phyloP scores from a whole-genome alignment of 2,888 invertebrate genomes.

The Mayetiola destructor region DNA sequence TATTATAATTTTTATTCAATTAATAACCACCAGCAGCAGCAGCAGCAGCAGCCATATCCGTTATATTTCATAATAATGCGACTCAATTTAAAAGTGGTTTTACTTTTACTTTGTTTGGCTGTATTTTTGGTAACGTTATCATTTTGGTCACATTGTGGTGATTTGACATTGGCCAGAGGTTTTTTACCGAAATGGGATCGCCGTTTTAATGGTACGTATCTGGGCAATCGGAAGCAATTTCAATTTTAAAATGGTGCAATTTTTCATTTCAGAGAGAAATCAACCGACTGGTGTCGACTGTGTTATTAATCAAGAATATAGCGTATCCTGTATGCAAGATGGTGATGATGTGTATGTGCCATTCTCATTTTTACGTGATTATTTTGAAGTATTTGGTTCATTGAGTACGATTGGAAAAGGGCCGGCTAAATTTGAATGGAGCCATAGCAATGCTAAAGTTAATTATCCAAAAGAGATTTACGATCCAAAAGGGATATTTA shows the following conservation, averaged over 20 bases:
- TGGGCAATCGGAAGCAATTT: slow-evolving; percentile 75
- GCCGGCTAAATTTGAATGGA: slow-evolving; percentile 78
- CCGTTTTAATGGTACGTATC: slow-evolving; percentile 14
- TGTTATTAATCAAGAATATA: slow-evolving; percentile 75
- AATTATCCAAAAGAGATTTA: slow-evolving; percentile 81
- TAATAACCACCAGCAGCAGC: no score
- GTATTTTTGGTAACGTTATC: slow-evolving; percentile 54
- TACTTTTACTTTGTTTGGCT: slow-evolving; percentile 47
- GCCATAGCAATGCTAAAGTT: slow-evolving; percentile 84
- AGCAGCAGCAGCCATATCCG: slow-evolving; percentile 21
- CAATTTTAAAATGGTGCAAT: slow-evolving; percentile 36
- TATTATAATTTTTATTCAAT: no score
- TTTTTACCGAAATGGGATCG: slow-evolving; percentile 28
- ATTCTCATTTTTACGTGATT: slow-evolving; percentile 81
- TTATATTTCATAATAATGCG: slow-evolving; percentile 53
- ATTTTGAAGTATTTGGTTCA: slow-evolving; percentile 89
- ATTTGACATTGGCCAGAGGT: slow-evolving; percentile 30
- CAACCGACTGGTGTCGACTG: slow-evolving; percentile 65
- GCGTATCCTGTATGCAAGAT: slow-evolving; percentile 62
- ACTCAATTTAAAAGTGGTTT: slow-evolving; percentile 58
- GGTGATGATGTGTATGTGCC: slow-evolving; percentile 82
- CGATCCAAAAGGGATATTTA: slow-evolving; percentile 78
- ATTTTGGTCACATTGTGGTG: slow-evolving; percentile 64
- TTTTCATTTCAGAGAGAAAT: background rate
- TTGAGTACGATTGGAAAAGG: slow-evolving; percentile 53